A percentile compares a stretch with the other conserved stretches of the same genome.
These are phyloP conservation scores for Drosophila putrida DNA, from an alignment of 2,888 invertebrate species.

Conservation along the genomic window DNA sequence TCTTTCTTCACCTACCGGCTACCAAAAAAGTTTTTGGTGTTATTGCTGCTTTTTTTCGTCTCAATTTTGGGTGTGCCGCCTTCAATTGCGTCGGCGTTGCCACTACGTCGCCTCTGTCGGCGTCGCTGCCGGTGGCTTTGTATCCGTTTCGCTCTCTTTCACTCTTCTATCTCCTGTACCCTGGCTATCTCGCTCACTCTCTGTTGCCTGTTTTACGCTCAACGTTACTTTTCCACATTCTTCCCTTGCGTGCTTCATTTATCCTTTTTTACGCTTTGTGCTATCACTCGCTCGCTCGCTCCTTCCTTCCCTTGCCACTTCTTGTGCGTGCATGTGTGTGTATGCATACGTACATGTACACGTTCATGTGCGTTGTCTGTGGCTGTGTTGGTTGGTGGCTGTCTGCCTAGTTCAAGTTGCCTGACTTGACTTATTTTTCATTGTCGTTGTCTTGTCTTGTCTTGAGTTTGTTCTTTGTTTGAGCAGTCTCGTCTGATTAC, in stretches of 20 bases:
- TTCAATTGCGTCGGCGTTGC: slow-evolving; percentile 79
- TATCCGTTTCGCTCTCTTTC: slow-evolving; percentile 71
- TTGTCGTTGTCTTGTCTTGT: slow-evolving; percentile 70
- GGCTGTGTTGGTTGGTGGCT: slow-evolving; percentile 16
- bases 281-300: slow-evolving; percentile 57
- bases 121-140: slow-evolving; percentile 73
- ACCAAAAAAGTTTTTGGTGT: slow-evolving; percentile 47
- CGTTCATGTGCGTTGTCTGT: slow-evolving; percentile 51
- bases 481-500: slow-evolving; percentile 71
- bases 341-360: slow-evolving; percentile 14
- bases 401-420: slow-evolving; percentile 59
- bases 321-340: slow-evolving; percentile 37
- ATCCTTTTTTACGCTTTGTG: slow-evolving; percentile 78
- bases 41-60: slow-evolving; percentile 60
- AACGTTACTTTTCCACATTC: slow-evolving; percentile 57
- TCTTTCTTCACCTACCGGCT: slow-evolving; percentile 17
- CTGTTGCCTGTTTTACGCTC: slow-evolving; percentile 55
- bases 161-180: slow-evolving; percentile 6
- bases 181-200: slow-evolving; percentile 40
- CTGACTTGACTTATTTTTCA: slow-evolving; percentile 79
- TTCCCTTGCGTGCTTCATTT: slow-evolving; percentile 69
- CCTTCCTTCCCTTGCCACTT: slow-evolving; percentile 47
- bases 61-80: slow-evolving; percentile 82
- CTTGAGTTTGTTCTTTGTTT: slow-evolving; percentile 66
- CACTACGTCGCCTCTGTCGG: slow-evolving; percentile 77